Evolutionary conservation across 2,797 vertebrate genomes (phyloP).

Genomic region (Mus spretus): DNA sequence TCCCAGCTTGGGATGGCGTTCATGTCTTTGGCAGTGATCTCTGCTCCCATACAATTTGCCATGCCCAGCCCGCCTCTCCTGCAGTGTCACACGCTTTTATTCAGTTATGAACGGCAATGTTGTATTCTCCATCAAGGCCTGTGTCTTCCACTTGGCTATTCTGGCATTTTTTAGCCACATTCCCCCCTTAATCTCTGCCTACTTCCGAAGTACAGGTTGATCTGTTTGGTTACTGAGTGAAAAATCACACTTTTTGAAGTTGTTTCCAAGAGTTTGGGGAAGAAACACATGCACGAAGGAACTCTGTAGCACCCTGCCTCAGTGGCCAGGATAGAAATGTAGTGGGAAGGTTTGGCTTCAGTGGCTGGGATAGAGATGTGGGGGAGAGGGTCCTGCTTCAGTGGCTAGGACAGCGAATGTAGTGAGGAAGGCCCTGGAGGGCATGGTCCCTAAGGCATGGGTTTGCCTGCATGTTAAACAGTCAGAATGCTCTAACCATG

Average conservation of each 20-base stretch:
- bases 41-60: not conserved
- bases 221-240: not conserved
- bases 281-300: not conserved
- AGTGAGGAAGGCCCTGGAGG: not conserved
- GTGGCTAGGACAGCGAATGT: not conserved
- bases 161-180: not conserved
- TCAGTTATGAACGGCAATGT: not conserved
- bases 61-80: not conserved
- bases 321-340: no score
- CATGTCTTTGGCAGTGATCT: not conserved
- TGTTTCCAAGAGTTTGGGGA: not conserved
- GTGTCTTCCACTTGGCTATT: not conserved
- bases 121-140: not conserved
- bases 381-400: not conserved
- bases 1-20: not conserved
- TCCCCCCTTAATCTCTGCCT: not conserved
- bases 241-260: not conserved
- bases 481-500: not conserved
- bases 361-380: not conserved
- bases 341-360: not conserved
- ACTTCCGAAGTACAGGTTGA: not conserved
- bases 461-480: rapidly evolving
- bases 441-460: rapidly evolving
- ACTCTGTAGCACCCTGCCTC: not conserved
- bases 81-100: rapidly evolving